Evolutionary conservation across 2,888 invertebrate species (phyloP).

Genomic region (Cryptocheilus praepositus): DNA sequence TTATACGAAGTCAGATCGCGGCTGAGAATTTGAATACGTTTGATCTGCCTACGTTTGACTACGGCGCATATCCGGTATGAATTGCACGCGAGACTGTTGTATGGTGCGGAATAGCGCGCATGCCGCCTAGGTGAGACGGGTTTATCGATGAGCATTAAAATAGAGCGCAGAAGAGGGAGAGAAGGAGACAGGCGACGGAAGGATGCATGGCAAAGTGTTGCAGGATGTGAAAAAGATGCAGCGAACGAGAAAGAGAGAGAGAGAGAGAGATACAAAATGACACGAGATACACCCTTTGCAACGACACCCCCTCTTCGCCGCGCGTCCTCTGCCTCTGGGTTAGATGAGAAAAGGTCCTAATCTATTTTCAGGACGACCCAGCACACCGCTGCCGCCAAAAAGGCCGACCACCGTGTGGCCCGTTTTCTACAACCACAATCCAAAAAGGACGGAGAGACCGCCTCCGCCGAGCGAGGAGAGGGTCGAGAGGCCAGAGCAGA

Average conservation of each 20-base stretch:
- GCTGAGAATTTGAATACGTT: constrained; percentile 12
- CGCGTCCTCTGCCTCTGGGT: constrained; percentile 47
- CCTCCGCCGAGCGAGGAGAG: constrained; percentile 67
- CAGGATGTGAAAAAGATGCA: not conserved
- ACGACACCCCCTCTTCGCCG: constrained; percentile 10
- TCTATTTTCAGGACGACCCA: constrained; percentile 71
- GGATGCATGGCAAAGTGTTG: constrained; percentile 20
- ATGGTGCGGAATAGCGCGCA: constrained; percentile 66
- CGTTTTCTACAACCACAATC: constrained; percentile 69
- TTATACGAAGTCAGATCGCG: no score
- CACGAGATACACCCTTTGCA: not conserved
- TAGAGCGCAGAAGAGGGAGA: constrained; percentile 7
- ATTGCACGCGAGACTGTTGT: constrained; percentile 33
- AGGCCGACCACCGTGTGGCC: constrained; percentile 72
- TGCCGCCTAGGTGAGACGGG: no score
- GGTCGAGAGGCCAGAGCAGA: constrained; percentile 69
- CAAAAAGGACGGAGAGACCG: constrained; percentile 72
- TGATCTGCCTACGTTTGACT: constrained; percentile 2
- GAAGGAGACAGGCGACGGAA: constrained; percentile 11
- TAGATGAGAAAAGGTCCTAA: constrained; percentile 61
- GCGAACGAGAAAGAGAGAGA: constrained; percentile 14
- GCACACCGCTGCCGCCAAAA: constrained; percentile 68
- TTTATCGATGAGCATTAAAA: constrained; percentile 8
- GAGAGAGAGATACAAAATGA: constrained; percentile 32
- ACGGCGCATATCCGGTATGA: constrained; percentile 8